Evolutionary conservation across 1,140 invertebrate genomes (phyloP), one percentile per base, ranked within the genome.

Genomic region (Watersipora subatra): DNA sequence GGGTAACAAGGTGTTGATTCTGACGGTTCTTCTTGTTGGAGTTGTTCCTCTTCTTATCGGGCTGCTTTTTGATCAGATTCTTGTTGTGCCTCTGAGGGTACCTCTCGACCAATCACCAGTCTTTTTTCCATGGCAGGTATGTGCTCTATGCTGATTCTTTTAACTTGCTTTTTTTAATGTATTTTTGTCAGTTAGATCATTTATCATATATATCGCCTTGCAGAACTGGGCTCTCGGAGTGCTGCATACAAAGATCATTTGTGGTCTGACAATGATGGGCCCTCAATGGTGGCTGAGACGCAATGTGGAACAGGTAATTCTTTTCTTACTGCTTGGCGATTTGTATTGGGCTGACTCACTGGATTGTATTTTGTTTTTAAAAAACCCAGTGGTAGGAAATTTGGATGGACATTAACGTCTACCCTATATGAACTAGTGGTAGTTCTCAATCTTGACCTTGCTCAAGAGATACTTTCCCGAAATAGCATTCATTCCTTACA

Each of bases 211-310:
- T 55, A 19, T 55, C n/a, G n/a, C n/a, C n/a, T n/a, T 70, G 26
- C 67, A 96, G 84, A 92, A 97, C 80, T 98, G 93, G 93, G 93
- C 93, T 0, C 81, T 97, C 2, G 95, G 96, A 15, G 91, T 98
- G 3, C 82, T 98, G 0, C 96, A 97, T 75, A 95, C 93, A 1
- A 99, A 99, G 83, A 97, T 98, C 66, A 89, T 93, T n/a, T 94
- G 92, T 71, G 95, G 92, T 0, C 81, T 96, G 1, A 93, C 91
- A 0, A 89, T 98, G 85, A 97, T 98, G 92, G 93, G 93, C 0
- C 95, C 94, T 0, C 93, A 97, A 75, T 97, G 93, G 89, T 87
- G 88, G 75, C 81, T 99, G 63, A 88, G 93, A 58, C 82, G 88
- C 2, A 90, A 90, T 1, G 88, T 98, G 57, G 95, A 99, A 77